phyloP scores from a whole-genome alignment of 1,140 invertebrate species.

The Rhyacophila brunnea region DNA sequence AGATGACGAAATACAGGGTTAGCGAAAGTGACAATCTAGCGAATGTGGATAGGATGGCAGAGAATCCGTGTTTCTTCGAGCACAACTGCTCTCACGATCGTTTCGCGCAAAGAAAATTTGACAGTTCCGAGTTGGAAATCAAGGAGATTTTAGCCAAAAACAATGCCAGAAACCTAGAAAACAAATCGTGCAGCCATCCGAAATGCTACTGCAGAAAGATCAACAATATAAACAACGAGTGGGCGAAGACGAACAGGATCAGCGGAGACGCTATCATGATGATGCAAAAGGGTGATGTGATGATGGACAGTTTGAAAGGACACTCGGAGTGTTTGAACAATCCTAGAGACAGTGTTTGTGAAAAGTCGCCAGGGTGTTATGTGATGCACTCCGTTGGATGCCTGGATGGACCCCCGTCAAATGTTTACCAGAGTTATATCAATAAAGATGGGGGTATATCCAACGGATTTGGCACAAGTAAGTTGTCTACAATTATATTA shows the following conservation, averaged over 20 bases:
- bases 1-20: constrained; percentile 27
- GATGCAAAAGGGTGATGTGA: not conserved
- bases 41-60: not conserved
- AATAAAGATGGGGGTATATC: constrained; percentile 9
- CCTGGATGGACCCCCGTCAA: constrained; percentile 6
- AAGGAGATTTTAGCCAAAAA: not conserved
- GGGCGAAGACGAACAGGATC: not conserved
- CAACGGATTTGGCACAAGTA: constrained; percentile 16
- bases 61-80: constrained; percentile 3
- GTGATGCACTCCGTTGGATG: constrained; percentile 22
- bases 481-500: too few species aligned
- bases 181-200: not conserved
- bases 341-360: constrained; percentile 10
- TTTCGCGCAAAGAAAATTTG: constrained; percentile 26
- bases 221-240: not conserved
- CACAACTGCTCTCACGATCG: not conserved
- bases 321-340: constrained; percentile 2
- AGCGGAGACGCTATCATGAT: not conserved
- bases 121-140: constrained; percentile 3
- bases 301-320: not conserved
- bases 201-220: constrained; percentile 8
- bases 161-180: too few species aligned
- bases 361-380: constrained; percentile 13
- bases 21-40: constrained; percentile 6
- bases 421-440: constrained; percentile 13